Evolutionary conservation across 1,140 invertebrate genomes (phyloP), one percentile per base, ranked within the genome.

Genomic region (Dreissena rostriformis): DNA sequence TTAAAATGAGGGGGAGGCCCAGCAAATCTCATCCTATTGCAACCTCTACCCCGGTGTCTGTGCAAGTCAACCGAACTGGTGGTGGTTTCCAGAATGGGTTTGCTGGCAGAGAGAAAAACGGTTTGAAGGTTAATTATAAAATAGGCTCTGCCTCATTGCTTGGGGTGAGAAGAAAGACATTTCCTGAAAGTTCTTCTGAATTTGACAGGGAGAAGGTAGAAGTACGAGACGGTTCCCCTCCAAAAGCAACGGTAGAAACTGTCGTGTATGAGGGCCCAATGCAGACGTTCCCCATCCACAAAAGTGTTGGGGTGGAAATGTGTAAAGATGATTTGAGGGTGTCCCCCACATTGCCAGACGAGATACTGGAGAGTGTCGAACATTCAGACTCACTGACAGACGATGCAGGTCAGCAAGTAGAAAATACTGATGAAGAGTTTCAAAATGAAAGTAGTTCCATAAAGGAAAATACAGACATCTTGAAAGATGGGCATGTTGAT

Each of bases 1-100:
- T 91, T 19, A 91, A 90, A 79, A 86, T 91, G 14, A 91, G 87
- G 57, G 49, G 87, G 12, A 53, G 77, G 57, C 15, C 68, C 8
- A 79, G 70, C 22, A 68, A 29, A 52, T 55, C 77, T 29, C 24
- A 29, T 24, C 65, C 77, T 79, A n/a, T 49, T 66, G 66, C 52
- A 55, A 70, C 77, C 26, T 79, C 77, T 6, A 79, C 77, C 26
- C 77, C 77, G 24, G 26, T 55, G 19, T 15, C 77, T 19, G 28
- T 79, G 5, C 77, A 71, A 49, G 63, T 70, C 49, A 87, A 52
- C 84, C 76, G 85, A 84, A 79, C 65, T 70, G 80, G 19, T 86
- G 39, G 39, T 39, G 2, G 2, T 8, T 8, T 5, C 2, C 39
- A 39, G 39, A 39, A 39, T 39, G 39, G 39, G 8, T 39, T 39